Conservation (phyloP, 2,113 vertebrate genomes). For the Columbina picui region DNA sequence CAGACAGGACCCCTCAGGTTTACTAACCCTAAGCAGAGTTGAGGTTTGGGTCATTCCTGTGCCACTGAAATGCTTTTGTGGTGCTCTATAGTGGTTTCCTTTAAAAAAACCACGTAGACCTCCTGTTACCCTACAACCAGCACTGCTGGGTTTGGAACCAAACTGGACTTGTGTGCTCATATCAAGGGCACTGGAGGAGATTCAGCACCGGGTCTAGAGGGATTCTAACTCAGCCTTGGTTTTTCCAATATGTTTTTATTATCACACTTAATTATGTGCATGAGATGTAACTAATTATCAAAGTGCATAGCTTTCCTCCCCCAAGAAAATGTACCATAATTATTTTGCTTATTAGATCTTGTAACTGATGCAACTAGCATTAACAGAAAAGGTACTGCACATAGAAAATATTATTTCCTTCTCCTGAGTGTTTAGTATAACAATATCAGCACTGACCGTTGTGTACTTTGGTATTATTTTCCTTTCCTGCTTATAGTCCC, state of each 20-base stretch:
- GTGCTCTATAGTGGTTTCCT: not conserved
- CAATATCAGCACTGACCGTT: slow-evolving; percentile 59
- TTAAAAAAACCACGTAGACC: not conserved
- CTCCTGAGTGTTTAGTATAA: slow-evolving; percentile 11
- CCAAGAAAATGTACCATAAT: not conserved
- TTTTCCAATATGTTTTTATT: slow-evolving; percentile 18
- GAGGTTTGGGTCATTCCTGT: slow-evolving; percentile 20
- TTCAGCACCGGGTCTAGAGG: not conserved
- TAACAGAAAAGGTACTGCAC: not conserved
- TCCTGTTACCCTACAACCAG: not conserved
- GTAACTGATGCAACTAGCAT: not conserved
- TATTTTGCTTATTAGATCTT: not conserved
- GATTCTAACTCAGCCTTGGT: not conserved
- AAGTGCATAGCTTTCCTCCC: not conserved
- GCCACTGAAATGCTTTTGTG: slow-evolving; percentile 8
- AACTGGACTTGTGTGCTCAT: not conserved
- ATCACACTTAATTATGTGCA: not conserved
- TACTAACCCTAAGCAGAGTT: not conserved
- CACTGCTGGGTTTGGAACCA: not conserved
- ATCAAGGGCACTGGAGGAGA: not conserved
- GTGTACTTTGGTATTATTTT: slow-evolving; percentile 72
- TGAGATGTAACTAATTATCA: slow-evolving; percentile 1
- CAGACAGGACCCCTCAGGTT: not conserved
- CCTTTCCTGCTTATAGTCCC: slow-evolving; percentile 71
- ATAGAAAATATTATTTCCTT: slow-evolving; percentile 51